These are phyloP conservation scores for Drosophila merina DNA, from an alignment of 2,888 invertebrate genomes.

Conservation along the genomic window DNA sequence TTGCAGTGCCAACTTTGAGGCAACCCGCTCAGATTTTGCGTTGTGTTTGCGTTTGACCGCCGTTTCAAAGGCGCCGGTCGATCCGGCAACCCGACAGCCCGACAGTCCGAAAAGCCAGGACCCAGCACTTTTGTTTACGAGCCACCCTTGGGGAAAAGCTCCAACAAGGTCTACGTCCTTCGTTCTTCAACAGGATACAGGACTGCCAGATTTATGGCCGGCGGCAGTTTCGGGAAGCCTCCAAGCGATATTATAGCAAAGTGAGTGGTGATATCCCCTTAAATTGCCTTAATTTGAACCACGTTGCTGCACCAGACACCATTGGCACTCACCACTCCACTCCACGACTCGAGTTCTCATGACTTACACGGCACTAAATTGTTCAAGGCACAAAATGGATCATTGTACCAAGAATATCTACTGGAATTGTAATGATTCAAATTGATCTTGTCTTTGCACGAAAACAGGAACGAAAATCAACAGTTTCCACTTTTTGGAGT, in stretches of 20 bases:
- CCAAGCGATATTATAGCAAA: not conserved
- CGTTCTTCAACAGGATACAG: conserved; percentile 11
- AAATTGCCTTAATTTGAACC: conserved; percentile 20
- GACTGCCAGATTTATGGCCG: conserved; percentile 61
- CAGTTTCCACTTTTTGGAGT: not conserved
- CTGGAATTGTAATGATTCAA: not conserved
- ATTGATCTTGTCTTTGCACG: too few relatives aligned
- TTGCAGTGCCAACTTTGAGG: conserved; percentile 45
- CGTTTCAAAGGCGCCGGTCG: not conserved
- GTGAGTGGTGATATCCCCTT: conserved; percentile 3
- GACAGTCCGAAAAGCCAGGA: too few relatives aligned
- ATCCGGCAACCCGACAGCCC: conserved; percentile 22
- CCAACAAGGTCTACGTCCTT: conserved; percentile 21
- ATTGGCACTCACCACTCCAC: not conserved
- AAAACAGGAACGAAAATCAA: not conserved
- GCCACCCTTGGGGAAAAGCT: conserved; percentile 4
- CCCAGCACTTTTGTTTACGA: conserved; percentile 45
- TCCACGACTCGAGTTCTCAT: too few relatives aligned
- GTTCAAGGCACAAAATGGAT: too few relatives aligned
- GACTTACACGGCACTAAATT: too few relatives aligned
- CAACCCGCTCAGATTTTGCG: conserved; percentile 25
- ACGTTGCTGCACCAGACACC: conserved; percentile 1
- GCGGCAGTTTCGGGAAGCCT: conserved; percentile 21
- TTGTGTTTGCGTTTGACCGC: conserved; percentile 3
- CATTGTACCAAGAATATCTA: not conserved